Evolutionary conservation across 2,888 invertebrate genomes (phyloP).

Genomic region (Cerceris rybyensis): DNA sequence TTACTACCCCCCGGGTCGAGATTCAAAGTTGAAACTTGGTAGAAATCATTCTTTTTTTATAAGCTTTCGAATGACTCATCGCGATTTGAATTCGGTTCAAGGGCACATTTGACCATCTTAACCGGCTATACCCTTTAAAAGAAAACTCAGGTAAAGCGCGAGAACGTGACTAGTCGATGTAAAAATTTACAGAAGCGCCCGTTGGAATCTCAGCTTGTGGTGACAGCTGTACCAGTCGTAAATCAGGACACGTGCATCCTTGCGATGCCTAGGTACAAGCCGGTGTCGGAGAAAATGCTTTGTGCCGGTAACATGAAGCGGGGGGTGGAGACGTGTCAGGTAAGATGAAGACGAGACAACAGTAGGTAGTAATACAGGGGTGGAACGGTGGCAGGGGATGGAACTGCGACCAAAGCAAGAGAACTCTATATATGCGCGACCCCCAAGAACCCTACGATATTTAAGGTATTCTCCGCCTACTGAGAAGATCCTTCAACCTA

Average conservation of each 20-base stretch:
- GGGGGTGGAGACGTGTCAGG: slow-evolving; percentile 85
- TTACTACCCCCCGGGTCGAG: too few species aligned
- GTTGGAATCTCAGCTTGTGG: slow-evolving; percentile 31
- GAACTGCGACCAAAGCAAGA: not conserved
- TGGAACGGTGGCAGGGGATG: not conserved
- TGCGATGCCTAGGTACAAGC: slow-evolving; percentile 59
- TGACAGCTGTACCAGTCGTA: slow-evolving; percentile 50
- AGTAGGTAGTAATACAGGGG: not conserved
- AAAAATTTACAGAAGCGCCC: slow-evolving; percentile 32
- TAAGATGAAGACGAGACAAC: slow-evolving; percentile 69
- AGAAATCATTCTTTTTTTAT: too few species aligned
- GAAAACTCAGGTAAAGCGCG: not conserved
- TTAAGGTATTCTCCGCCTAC: slow-evolving; percentile 32
- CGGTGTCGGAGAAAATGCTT: slow-evolving; percentile 84
- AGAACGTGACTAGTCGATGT: not conserved
- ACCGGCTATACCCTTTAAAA: too few species aligned
- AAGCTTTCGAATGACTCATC: too few species aligned
- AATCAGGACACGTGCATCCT: slow-evolving; percentile 51
- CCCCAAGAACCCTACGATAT: slow-evolving; percentile 43
- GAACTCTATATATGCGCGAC: slow-evolving; percentile 19
- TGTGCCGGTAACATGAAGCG: slow-evolving; percentile 85
- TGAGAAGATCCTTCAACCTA: slow-evolving; percentile 42
- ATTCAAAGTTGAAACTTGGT: too few species aligned
- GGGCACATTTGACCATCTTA: too few species aligned
- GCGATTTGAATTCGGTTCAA: too few species aligned